Evolutionary conservation across 1,140 invertebrate species (phyloP).

Genomic region (Dolichoris vasculosae): DNA sequence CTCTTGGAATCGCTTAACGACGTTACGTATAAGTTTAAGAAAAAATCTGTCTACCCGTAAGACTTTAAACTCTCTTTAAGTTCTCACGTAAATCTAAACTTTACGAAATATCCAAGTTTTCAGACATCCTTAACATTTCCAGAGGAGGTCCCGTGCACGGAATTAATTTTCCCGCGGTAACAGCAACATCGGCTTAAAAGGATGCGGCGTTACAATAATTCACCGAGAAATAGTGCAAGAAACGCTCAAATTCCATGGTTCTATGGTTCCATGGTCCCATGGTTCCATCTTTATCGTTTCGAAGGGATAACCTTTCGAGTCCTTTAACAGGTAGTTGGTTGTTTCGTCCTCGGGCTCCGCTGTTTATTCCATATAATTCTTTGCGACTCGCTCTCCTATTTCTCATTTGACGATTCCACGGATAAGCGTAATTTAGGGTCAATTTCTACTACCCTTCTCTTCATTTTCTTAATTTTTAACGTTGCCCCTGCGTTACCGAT

Average conservation of each 20-base stretch:
- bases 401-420: neutral
- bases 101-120: neutral
- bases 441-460: neutral
- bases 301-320: neutral
- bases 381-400: neutral
- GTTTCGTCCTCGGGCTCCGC: neutral
- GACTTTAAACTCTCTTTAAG: neutral
- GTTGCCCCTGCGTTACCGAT: neutral
- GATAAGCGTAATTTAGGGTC: neutral
- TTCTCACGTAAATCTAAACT: neutral
- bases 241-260: neutral
- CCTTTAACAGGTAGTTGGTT: conserved; percentile 29
- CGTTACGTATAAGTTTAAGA: neutral
- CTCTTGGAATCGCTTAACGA: no score
- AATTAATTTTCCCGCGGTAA: conserved; percentile 10
- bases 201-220: neutral
- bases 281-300: neutral
- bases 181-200: neutral
- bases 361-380: neutral
- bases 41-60: neutral
- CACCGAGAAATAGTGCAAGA: neutral
- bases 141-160: neutral
- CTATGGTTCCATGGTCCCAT: no score
- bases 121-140: neutral
- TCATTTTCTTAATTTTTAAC: conserved; percentile 10